Evolutionary conservation across 2,888 invertebrate genomes (phyloP).

Genomic region (Chrysomela aeneicollis): DNA sequence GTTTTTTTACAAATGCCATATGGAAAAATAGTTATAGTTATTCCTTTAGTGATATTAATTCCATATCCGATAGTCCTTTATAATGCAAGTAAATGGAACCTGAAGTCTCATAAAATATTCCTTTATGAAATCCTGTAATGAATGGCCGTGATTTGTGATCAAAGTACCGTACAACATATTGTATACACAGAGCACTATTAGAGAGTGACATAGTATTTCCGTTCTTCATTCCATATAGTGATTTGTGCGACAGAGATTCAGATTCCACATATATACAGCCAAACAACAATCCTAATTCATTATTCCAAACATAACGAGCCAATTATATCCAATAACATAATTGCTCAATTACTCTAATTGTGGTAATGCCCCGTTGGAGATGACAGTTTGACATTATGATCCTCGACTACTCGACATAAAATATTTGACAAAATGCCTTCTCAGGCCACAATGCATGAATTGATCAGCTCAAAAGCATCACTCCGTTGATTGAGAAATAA

Average conservation of each 20-base stretch:
- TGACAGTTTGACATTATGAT: background rate
- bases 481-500: too few relatives aligned
- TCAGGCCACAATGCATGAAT: too few relatives aligned
- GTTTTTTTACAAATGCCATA: too few relatives aligned
- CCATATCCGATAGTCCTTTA: too few relatives aligned
- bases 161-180: background rate
- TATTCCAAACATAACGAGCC: background rate
- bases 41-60: too few relatives aligned
- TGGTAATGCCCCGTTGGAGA: background rate
- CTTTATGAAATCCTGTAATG: background rate
- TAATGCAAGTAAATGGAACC: too few relatives aligned
- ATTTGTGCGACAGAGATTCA: background rate
- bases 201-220: constrained; percentile 3
- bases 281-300: constrained; percentile 1
- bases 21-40: too few relatives aligned
- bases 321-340: constrained; percentile 12
- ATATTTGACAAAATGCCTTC: too few relatives aligned
- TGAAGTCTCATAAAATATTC: background rate
- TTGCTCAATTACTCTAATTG: constrained; percentile 16
- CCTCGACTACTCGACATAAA: background rate
- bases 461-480: too few relatives aligned
- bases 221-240: background rate
- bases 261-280: background rate
- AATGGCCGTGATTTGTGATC: background rate
- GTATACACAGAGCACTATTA: background rate